phyloP scores from a whole-genome alignment of 2,113 vertebrate genomes.

The Cranoglanis bouderius region DNA sequence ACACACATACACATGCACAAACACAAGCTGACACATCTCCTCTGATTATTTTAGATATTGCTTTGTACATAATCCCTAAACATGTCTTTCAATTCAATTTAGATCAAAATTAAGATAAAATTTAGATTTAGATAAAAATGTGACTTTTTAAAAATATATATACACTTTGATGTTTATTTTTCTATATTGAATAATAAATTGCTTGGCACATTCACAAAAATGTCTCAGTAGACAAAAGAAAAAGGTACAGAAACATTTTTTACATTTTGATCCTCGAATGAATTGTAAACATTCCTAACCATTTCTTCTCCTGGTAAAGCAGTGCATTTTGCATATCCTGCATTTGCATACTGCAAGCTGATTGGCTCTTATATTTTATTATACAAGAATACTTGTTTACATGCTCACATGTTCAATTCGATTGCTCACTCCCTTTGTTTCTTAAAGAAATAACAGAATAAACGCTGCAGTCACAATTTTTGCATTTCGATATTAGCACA shows the following conservation, averaged over 20 bases:
- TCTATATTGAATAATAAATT: neutral
- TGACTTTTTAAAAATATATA: neutral
- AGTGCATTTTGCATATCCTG: neutral
- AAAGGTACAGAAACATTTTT: too few species aligned
- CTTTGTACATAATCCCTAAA: conserved; percentile 38
- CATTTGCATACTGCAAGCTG: conserved; percentile 1
- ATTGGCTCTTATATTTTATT: neutral
- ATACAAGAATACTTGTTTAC: neutral
- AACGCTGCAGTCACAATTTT: neutral
- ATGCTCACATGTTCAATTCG: neutral
- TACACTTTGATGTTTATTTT: neutral
- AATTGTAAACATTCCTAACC: too few species aligned
- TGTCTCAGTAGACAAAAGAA: too few species aligned
- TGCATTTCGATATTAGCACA: neutral
- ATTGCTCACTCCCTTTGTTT: neutral
- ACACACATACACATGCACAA: conserved; percentile 43
- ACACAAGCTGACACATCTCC: conserved; percentile 25
- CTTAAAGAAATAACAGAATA: neutral
- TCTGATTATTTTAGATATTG: conserved; percentile 49
- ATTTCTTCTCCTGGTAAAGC: neutral
- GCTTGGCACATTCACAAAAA: neutral
- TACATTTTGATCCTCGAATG: too few species aligned
- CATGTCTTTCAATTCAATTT: conserved; percentile 11
- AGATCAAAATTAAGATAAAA: neutral
- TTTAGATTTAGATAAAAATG: neutral